Conservation (phyloP, 2,888 invertebrate species). For the Lymantria dispar region DNA sequence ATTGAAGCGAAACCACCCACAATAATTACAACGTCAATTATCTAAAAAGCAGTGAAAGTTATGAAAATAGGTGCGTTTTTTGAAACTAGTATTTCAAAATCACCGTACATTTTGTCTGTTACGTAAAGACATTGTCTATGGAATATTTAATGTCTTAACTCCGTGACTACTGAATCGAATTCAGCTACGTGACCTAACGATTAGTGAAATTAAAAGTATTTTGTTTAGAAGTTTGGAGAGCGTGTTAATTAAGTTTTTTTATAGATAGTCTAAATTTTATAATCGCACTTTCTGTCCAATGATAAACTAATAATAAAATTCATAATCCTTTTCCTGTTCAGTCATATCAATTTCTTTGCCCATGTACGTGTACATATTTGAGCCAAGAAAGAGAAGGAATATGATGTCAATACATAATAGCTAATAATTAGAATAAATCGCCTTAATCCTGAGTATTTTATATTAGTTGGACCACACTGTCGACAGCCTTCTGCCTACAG, state of each 20-base stretch:
- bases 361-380: no score
- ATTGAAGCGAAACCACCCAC: constrained; percentile 15
- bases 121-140: constrained; percentile 17
- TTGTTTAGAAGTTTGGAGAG: neutral
- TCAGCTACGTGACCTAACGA: constrained; percentile 20
- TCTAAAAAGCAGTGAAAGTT: constrained; percentile 33
- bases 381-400: no score
- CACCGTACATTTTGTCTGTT: constrained; percentile 12
- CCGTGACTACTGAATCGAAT: constrained; percentile 26
- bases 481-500: no score
- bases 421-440: no score
- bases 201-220: constrained; percentile 34
- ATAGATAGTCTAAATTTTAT: no score
- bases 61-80: constrained; percentile 12
- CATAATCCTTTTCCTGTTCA: no score
- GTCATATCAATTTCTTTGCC: no score
- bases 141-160: constrained; percentile 23
- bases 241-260: neutral
- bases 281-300: no score
- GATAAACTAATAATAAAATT: no score
- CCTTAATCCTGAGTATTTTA: no score
- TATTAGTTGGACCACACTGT: no score
- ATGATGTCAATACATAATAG: no score
- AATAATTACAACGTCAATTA: constrained; percentile 30
- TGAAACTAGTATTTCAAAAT: constrained; percentile 15